Percentiles rank a stretch among this genome's conserved stretches.
Evolutionary conservation across 1,140 invertebrate genomes (phyloP).

Genomic region (Bactericera cockerelli): DNA sequence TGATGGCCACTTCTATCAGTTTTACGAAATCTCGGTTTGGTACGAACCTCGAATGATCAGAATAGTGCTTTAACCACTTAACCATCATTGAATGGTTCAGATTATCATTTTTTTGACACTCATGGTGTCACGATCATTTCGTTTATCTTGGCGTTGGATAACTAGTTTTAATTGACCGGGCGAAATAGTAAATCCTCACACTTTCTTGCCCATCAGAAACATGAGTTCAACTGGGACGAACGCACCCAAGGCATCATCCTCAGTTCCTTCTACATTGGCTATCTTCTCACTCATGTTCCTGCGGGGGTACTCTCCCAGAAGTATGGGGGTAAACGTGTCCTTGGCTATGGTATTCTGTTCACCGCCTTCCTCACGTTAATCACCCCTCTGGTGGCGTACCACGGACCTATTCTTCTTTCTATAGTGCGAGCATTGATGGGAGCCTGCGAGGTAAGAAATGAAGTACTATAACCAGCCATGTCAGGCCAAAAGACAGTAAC

Average conservation of each 20-base stretch:
- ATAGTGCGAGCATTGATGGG: conserved; percentile 48
- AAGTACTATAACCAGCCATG: too few relatives aligned
- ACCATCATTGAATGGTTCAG: too few relatives aligned
- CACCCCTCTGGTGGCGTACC: conserved; percentile 41
- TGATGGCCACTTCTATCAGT: too few relatives aligned
- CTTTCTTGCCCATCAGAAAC: conserved; percentile 4
- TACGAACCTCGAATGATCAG: too few relatives aligned
- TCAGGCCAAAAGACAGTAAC: too few relatives aligned
- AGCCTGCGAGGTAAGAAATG: conserved; percentile 39
- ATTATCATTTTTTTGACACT: too few relatives aligned
- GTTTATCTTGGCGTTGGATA: too few relatives aligned
- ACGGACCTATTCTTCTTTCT: conserved; percentile 36
- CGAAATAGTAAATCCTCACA: too few relatives aligned
- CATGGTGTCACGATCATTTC: too few relatives aligned
- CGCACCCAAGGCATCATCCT: conserved; percentile 37
- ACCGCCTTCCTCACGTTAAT: conserved; percentile 49
- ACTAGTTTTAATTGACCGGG: too few relatives aligned
- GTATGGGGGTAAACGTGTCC: conserved; percentile 39
- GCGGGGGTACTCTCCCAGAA: conserved; percentile 39
- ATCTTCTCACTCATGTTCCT: conserved; percentile 39
- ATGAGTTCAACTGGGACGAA: conserved; percentile 33
- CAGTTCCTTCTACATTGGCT: conserved; percentile 44
- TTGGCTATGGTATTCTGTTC: conserved; percentile 33
- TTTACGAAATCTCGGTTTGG: too few relatives aligned
- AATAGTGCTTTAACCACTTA: too few relatives aligned